Evolutionary conservation across 2,888 invertebrate species (phyloP).

Genomic region (Drosophila anceps): DNA sequence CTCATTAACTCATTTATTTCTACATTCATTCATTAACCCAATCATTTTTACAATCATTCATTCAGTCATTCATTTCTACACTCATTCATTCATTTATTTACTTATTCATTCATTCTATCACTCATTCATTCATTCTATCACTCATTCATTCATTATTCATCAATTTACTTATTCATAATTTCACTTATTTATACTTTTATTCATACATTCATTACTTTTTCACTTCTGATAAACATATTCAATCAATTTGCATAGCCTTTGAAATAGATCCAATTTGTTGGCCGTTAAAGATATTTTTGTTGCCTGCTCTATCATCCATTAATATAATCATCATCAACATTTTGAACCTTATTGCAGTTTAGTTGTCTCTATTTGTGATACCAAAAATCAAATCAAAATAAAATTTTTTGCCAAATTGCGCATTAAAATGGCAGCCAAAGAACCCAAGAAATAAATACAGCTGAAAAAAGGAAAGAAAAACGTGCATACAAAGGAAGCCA

Average conservation of each 20-base stretch:
- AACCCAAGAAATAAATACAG: conserved; percentile 6
- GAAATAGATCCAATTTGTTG: background rate
- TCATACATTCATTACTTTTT: background rate
- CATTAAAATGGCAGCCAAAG: conserved; percentile 56
- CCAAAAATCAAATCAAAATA: conserved; percentile 55
- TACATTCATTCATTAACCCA: background rate
- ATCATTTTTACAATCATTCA: no score
- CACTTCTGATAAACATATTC: background rate
- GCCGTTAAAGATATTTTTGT: background rate
- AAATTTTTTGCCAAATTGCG: conserved; percentile 68
- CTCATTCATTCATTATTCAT: background rate
- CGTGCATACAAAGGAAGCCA: conserved; percentile 49
- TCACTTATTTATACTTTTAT: background rate
- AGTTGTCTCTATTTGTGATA: conserved; percentile 37
- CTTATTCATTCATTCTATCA: background rate
- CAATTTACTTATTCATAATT: background rate
- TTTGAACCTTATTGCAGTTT: conserved; percentile 9
- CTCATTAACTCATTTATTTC: background rate
- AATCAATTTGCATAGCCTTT: conserved; percentile 16
- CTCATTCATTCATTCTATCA: background rate
- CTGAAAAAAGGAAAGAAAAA: conserved; percentile 10
- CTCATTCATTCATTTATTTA: background rate
- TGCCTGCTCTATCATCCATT: conserved; percentile 5
- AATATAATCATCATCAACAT: conserved; percentile 15
- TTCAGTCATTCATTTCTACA: background rate